phyloP scores from a whole-genome alignment of 2,888 invertebrate genomes.

The Ptilodon capucinus region DNA sequence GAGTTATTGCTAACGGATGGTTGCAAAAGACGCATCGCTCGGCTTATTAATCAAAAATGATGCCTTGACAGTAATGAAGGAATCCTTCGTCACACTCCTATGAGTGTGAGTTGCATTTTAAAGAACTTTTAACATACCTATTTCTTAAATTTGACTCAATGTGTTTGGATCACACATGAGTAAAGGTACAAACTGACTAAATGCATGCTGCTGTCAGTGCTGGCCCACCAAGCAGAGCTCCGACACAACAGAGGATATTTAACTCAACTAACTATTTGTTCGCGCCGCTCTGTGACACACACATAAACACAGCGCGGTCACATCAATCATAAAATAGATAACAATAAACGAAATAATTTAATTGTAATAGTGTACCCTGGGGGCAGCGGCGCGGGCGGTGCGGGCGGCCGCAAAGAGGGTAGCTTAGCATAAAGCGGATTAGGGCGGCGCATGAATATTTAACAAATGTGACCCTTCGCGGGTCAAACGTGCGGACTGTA shows the following conservation, averaged over 20 bases:
- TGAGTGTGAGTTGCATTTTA: no score
- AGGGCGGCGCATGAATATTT: background rate
- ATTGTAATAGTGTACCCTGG: background rate
- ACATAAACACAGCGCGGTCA: background rate
- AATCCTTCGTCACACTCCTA: no score
- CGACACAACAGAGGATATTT: background rate
- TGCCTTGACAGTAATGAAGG: no score
- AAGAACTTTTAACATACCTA: no score
- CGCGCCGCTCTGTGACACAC: background rate
- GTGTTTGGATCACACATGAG: no score
- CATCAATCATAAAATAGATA: background rate
- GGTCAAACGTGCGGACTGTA: background rate
- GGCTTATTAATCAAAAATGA: no score
- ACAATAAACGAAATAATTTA: background rate
- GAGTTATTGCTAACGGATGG: no score
- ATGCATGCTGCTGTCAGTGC: no score
- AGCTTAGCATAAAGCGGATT: conserved; percentile 1
- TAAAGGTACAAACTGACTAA: no score
- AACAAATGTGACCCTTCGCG: background rate
- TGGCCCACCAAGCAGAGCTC: background rate
- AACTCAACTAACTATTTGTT: background rate
- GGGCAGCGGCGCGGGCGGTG: background rate
- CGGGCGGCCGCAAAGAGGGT: background rate
- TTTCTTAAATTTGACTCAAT: no score
- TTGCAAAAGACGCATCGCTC: no score